phyloP scores from a whole-genome alignment of 2,797 vertebrate genomes.

The Brotula barbata region DNA sequence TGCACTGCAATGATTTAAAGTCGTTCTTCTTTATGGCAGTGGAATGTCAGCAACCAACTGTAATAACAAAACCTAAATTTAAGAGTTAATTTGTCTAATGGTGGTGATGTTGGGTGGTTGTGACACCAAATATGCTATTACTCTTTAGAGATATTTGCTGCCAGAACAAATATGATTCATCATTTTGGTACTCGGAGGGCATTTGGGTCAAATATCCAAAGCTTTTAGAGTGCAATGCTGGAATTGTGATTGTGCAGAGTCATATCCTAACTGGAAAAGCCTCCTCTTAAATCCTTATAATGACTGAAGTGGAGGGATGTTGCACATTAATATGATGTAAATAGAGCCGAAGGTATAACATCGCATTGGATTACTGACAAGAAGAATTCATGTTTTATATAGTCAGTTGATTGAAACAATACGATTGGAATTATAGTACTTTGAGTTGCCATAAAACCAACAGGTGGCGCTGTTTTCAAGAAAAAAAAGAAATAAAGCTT shows the following conservation, averaged over 20 bases:
- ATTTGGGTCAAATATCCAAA: background rate
- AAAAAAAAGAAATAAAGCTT: background rate
- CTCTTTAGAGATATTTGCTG: background rate
- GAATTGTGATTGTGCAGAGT: background rate
- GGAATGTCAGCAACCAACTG: too few relatives aligned
- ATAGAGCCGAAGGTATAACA: background rate
- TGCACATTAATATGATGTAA: background rate
- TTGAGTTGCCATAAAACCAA: constrained; percentile 27
- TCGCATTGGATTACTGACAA: background rate
- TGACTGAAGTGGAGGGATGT: too few relatives aligned
- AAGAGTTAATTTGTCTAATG: background rate
- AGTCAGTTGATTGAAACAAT: too few relatives aligned
- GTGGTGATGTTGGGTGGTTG: background rate
- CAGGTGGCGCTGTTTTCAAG: constrained; percentile 52
- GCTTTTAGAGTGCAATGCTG: too few relatives aligned
- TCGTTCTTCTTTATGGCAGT: background rate
- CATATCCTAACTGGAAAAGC: background rate
- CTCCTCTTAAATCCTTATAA: too few relatives aligned
- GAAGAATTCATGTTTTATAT: too few relatives aligned
- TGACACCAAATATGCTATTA: background rate
- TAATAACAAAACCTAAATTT: background rate
- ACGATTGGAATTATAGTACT: background rate
- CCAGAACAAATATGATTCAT: background rate
- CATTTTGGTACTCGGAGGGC: background rate
- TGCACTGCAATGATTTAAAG: background rate